Base-by-base conservation (phyloP, 2,797 vertebrate genomes). In the Myotis findleyi region DNA sequence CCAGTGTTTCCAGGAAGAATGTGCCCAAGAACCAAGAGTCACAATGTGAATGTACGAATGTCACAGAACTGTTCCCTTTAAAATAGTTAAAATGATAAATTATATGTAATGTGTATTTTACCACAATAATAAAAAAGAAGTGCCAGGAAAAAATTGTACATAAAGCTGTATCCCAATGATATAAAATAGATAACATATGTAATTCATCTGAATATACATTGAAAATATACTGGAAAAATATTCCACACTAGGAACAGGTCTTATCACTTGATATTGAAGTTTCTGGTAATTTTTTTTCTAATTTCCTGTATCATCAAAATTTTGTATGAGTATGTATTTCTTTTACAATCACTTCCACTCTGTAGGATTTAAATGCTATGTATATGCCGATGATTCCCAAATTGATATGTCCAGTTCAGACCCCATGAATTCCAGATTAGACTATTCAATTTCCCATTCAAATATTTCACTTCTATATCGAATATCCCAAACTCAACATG, bases 181-280 rank as follows among this genome's bases (percentile, higher is more conserved):
- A 44, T 23, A 90, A n/a, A 81, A 68, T 27, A 93, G 33, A 13
- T 49, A 66, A 55, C 30, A 82, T 25, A 57, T 47, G 8, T 64
- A 87, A 88, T 82, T 94, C 38, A 64, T 57, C 51, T 82, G 47
- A 59, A 77, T 51, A 72, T 51, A 14, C 12, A 89, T 6, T 33
- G 69, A 91, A 91, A 93, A 80, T 38, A 89, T 16, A 49, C 30
- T 75, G 30, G 44, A 25, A 73, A 93, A 92, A 33, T 86, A 93
- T 30, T 62, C 6, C 47, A 80, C 6, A 69, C 84, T 73, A 38
- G 13, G 13, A 89, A 82, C 8, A 81, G n/a, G 6, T 84, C 62
- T 83, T 68, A 88, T 75, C 18, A 77, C 12, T 90, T 72, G 9
- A 62, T 53, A 6, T 38, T 76, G 66, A 95, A 33, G 57, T 77